phyloP scores from a whole-genome alignment of 2,113 vertebrate genomes.

The Xiphophorus couchianus region DNA sequence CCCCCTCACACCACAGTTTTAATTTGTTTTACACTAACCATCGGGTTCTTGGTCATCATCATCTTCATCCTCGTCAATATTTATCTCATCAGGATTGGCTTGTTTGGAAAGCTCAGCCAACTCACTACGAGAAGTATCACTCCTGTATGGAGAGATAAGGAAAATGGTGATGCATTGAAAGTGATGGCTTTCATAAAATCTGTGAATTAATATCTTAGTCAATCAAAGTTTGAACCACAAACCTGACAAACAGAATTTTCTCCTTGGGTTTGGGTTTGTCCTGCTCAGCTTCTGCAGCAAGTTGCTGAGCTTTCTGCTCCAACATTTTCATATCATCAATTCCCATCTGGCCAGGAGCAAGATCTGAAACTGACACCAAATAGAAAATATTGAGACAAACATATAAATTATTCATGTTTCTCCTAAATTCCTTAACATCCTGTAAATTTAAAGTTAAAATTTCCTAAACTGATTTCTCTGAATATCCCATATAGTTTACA shows the following conservation, averaged over 20 bases:
- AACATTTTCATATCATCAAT: conserved; percentile 92
- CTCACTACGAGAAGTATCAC: conserved; percentile 88
- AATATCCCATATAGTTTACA: background rate
- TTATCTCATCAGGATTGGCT: conserved; percentile 91
- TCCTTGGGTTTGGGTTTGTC: conserved; percentile 89
- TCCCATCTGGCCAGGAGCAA: conserved; percentile 87
- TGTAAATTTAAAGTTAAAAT: background rate
- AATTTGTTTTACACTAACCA: conserved; percentile 72
- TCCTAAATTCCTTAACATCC: background rate
- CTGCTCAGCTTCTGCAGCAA: conserved; percentile 86
- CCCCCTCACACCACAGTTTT: background rate
- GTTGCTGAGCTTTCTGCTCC: conserved; percentile 88
- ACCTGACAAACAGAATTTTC: conserved; percentile 94
- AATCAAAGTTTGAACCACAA: conserved; percentile 21
- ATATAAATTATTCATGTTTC: background rate
- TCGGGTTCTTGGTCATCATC: conserved; percentile 86
- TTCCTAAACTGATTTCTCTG: too few species aligned
- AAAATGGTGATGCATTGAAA: background rate
- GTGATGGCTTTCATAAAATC: background rate
- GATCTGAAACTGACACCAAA: conserved; percentile 83
- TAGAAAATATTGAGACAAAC: background rate
- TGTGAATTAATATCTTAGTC: background rate
- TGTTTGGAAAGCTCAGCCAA: conserved; percentile 88
- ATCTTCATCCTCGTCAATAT: conserved; percentile 85
- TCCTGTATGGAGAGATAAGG: conserved; percentile 71